These are phyloP conservation scores for Ciconia stormi DNA, from an alignment of 2,113 vertebrate species.

Conservation along the genomic window DNA sequence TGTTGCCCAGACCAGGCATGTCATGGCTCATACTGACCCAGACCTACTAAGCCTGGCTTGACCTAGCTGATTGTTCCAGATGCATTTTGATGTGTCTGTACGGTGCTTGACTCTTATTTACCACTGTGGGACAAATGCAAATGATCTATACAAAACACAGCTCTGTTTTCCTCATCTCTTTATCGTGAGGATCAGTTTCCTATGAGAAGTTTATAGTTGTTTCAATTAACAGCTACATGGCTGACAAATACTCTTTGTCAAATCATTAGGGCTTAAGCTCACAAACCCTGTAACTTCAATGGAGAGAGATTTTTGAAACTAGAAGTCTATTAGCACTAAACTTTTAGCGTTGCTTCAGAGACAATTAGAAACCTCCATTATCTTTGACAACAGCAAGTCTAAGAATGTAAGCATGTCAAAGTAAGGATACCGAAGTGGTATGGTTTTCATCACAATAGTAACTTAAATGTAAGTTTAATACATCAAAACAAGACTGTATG, in stretches of 20 bases:
- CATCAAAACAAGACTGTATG: not conserved
- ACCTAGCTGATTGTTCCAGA: slow-evolving; percentile 17
- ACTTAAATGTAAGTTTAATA: not conserved
- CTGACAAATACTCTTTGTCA: not conserved
- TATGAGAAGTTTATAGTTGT: not conserved
- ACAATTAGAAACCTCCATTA: not conserved
- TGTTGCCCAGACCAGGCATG: not conserved
- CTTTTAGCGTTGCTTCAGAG: not conserved
- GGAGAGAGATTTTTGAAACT: not conserved
- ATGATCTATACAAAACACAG: not conserved
- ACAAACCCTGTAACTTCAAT: not conserved
- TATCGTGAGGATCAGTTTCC: not conserved
- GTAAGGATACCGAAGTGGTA: not conserved
- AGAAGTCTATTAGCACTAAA: not conserved
- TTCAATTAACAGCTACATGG: not conserved
- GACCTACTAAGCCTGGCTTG: slow-evolving; percentile 40
- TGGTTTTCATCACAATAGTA: not conserved
- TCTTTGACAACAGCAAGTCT: not conserved
- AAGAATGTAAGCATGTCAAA: slow-evolving; percentile 31
- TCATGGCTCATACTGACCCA: not conserved
- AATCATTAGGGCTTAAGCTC: not conserved
- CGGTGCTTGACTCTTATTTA: not conserved
- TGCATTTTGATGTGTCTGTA: not conserved
- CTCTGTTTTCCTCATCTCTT: not conserved
- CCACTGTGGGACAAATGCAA: slow-evolving; percentile 24